Percentiles rank a stretch among this genome's conserved stretches.
These are phyloP conservation scores for Luidia sarsii DNA, from an alignment of 53 echinoderm and acorn worm genomes.

Conservation along the genomic window DNA sequence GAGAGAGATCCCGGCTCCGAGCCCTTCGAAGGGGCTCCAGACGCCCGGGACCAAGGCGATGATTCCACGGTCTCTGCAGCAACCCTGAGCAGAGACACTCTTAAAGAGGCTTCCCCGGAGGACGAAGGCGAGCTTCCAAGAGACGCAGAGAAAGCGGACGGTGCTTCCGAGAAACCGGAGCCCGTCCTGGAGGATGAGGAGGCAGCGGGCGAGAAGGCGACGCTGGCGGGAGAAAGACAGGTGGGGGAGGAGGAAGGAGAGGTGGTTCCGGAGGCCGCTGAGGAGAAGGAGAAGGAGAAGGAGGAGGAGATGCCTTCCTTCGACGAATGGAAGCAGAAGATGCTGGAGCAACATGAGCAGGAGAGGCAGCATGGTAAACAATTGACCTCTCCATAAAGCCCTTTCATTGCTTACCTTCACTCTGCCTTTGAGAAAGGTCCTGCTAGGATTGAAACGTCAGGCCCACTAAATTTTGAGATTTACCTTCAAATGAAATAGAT, in stretches of 20 bases:
- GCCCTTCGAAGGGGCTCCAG: constrained; percentile 18
- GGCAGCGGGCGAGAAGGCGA: not conserved
- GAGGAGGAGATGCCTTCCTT: constrained; percentile 82
- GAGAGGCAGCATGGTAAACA: constrained; percentile 48
- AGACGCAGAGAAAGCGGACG: not conserved
- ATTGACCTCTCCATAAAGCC: no score
- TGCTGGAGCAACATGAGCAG: constrained; percentile 71
- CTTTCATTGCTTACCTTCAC: no score
- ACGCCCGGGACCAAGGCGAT: not conserved
- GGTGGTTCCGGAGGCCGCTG: constrained; percentile 9
- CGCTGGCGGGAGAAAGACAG: not conserved
- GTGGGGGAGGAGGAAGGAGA: constrained; percentile 24
- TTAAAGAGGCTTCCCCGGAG: not conserved
- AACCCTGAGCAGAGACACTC: not conserved
- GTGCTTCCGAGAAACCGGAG: no score
- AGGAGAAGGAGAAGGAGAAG: constrained; percentile 21
- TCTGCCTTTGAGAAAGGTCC: no score
- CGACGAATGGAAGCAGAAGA: constrained; percentile 93
- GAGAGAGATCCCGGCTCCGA: constrained; percentile 13
- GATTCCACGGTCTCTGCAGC: not conserved
- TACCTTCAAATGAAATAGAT: no score
- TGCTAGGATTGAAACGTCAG: no score
- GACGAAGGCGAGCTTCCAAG: not conserved
- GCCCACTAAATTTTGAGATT: no score
- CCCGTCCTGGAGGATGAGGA: constrained; percentile 2